phyloP scores from a whole-genome alignment of 2,888 invertebrate species.

The Cosmopolites sordidus region DNA sequence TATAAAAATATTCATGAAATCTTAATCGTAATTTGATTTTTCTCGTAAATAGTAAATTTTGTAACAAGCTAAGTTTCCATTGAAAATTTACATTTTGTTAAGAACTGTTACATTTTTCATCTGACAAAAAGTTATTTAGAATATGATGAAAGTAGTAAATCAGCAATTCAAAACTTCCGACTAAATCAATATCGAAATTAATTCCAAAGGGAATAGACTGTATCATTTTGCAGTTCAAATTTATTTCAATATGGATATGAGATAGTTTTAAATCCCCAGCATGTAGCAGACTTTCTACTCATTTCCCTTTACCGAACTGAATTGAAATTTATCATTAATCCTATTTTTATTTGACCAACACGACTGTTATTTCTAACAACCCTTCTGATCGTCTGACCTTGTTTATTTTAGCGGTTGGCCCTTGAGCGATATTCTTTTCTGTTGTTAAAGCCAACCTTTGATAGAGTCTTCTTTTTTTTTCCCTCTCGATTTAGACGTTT shows the following conservation, averaged over 20 bases:
- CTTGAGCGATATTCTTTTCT: conserved; percentile 3
- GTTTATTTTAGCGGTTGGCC: conserved; percentile 11
- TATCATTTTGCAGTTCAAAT: background rate
- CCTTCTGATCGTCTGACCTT: conserved; percentile 8
- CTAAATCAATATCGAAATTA: background rate
- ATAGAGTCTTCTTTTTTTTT: background rate
- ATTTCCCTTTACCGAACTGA: background rate
- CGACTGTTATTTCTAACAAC: conserved; percentile 17
- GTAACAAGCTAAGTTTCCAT: too few relatives aligned
- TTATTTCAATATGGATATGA: background rate
- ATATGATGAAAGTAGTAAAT: too few relatives aligned
- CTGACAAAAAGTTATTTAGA: too few relatives aligned
- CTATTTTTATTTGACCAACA: conserved; percentile 12
- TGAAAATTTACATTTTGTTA: too few relatives aligned
- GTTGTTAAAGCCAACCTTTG: background rate
- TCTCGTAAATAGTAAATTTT: too few relatives aligned
- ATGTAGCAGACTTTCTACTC: background rate
- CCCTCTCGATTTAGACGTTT: background rate
- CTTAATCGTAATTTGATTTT: too few relatives aligned
- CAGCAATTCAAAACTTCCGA: background rate
- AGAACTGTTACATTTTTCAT: too few relatives aligned
- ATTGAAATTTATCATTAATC: conserved; percentile 35
- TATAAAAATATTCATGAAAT: too few relatives aligned
- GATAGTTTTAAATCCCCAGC: background rate
- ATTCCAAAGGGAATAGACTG: background rate